These are phyloP conservation scores for Torymus aiolomorphi DNA, from an alignment of 2,888 invertebrate species.

Conservation along the genomic window DNA sequence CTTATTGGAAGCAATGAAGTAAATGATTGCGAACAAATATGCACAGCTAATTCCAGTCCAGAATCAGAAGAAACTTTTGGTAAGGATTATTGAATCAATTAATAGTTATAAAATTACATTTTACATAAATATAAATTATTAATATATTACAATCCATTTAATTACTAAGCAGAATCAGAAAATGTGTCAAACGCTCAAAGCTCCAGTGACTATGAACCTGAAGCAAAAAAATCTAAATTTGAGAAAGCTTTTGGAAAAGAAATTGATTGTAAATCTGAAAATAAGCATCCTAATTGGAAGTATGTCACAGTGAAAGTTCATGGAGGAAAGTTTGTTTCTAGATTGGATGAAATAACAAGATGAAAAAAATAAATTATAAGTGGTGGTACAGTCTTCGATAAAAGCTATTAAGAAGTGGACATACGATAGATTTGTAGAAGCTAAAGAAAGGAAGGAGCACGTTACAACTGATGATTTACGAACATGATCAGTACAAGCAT, in stretches of 20 bases:
- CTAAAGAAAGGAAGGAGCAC: slow-evolving; percentile 54
- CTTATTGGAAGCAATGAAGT: too few relatives aligned
- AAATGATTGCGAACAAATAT: too few relatives aligned
- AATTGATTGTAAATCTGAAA: slow-evolving; percentile 14
- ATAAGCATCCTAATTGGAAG: slow-evolving; percentile 2
- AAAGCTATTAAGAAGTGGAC: slow-evolving; percentile 59
- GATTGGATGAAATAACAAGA: neutral
- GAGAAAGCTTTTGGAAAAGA: neutral
- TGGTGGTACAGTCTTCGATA: slow-evolving; percentile 58
- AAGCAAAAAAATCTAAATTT: neutral
- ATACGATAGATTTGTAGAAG: slow-evolving; percentile 58
- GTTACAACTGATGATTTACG: slow-evolving; percentile 58
- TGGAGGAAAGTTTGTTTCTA: neutral
- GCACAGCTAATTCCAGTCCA: too few relatives aligned
- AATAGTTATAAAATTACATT: too few relatives aligned
- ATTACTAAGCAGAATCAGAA: neutral
- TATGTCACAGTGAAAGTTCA: neutral
- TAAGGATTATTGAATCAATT: too few relatives aligned
- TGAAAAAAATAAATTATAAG: slow-evolving; percentile 56
- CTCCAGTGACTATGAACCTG: neutral
- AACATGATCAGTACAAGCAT: slow-evolving; percentile 58
- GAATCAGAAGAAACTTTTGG: too few relatives aligned
- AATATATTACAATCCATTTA: too few relatives aligned
- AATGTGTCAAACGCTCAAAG: neutral
- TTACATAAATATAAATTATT: too few relatives aligned